Conservation (phyloP, 2,797 vertebrate species). For the Margarornis squamiger region DNA sequence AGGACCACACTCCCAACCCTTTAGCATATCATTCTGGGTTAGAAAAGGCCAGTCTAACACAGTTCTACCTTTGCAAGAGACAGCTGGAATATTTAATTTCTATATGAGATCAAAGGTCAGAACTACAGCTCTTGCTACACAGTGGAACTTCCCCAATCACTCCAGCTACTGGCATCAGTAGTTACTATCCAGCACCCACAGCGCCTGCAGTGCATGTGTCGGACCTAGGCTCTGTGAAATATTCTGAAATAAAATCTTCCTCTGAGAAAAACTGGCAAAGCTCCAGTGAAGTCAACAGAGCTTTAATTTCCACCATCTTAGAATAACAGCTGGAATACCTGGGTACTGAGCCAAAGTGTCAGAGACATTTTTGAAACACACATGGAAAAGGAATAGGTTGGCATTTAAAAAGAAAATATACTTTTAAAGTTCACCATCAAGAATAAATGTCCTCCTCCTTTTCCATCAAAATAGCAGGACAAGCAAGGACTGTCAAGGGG, state of each 20-base stretch:
- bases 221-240: not conserved
- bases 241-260: constrained; percentile 56
- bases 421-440: constrained; percentile 36
- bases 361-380: constrained; percentile 58
- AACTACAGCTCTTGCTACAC: not conserved
- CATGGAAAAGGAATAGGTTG: constrained; percentile 40
- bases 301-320: constrained; percentile 68
- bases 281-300: constrained; percentile 58
- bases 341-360: constrained; percentile 54
- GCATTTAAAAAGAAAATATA: constrained; percentile 63
- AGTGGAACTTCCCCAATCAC: not conserved
- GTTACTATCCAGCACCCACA: not conserved
- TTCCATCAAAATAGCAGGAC: constrained; percentile 5
- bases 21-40: not conserved
- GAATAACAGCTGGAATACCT: constrained; percentile 64
- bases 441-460: not conserved
- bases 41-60: not conserved
- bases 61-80: not conserved
- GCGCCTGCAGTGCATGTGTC: not conserved
- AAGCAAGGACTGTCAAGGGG: constrained; percentile 6
- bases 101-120: not conserved
- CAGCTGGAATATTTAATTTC: not conserved
- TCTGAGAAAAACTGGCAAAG: constrained; percentile 51
- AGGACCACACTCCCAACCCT: not conserved
- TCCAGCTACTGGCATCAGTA: not conserved